Evolutionary conservation across 2,888 invertebrate genomes (phyloP), one percentile per base, ranked within the genome.

Genomic region (Seladonia tumulorum): DNA sequence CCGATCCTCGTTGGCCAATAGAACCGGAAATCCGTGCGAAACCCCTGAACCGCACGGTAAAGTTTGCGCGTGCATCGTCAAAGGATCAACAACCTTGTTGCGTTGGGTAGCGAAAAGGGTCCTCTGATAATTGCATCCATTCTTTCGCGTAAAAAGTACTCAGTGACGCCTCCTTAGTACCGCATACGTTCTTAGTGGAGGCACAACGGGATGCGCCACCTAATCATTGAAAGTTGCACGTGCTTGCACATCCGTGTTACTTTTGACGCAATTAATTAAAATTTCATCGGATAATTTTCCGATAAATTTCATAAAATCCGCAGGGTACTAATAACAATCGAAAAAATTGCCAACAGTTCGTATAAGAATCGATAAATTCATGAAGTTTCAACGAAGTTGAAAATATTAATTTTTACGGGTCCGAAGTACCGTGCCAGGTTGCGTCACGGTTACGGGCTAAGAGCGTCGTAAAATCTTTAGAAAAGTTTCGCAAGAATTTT

Each of bases 21-120:
- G 72, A 81, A 82, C 83, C 83, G 35, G 88, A 86, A 91, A 89
- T 87, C 86, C 76, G 68, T 78, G 85, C 87, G 86, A 85, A 89
- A 83, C 76, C 82, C 49, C 29, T 57, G 82, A 79, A 88, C 90
- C 88, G 80, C 87, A 77, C 75, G 79, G 87, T 86, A 80, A 89
- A 89, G 87, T 89, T 89, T 87, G 78, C 53, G n/a, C 29, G 76
- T 57, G 35, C 42, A 39, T 60, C 71, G 72, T 73, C 79, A 47
- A 60, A 35, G 49, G 53, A 53, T 73, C 57, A 57, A 57, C 57
- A 57, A 25, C 12, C 12, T 57, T 57, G 63, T 35, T 63, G 63
- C 63, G 18, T 29, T 35, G 3, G 16, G 8, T 18, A 57, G 18
- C 63, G 29, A 16, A 63, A 18, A 29, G 14, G 29, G 35, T 63